Conservation (phyloP, 2,888 invertebrate species). For the Lasioglossum morio region DNA sequence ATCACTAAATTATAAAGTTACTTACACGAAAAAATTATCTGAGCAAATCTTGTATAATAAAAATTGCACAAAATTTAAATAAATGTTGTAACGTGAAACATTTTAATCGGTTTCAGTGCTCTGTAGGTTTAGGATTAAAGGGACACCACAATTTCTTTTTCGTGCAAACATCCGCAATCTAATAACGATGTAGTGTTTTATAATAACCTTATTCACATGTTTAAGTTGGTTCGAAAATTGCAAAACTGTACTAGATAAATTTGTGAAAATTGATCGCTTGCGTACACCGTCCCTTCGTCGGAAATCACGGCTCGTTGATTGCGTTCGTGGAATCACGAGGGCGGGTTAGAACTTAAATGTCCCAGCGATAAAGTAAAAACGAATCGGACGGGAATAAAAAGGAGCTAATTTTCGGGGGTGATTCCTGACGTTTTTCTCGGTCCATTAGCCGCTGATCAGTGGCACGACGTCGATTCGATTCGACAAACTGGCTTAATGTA, state of each 20-base stretch:
- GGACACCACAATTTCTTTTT: no score
- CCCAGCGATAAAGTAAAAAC: neutral
- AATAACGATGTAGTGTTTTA: no score
- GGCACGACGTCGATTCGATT: conserved; percentile 38
- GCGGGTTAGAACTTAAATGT: neutral
- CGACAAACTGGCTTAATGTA: conserved; percentile 57
- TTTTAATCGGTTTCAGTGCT: no score
- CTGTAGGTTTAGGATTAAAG: no score
- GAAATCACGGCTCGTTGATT: neutral
- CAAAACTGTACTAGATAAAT: neutral
- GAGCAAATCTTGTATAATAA: no score
- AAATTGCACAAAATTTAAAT: no score
- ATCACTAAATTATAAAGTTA: no score
- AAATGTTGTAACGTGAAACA: no score
- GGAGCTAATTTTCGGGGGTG: conserved; percentile 24
- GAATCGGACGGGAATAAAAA: neutral
- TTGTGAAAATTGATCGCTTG: no score
- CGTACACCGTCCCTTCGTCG: neutral
- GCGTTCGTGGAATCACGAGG: neutral
- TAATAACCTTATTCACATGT: no score
- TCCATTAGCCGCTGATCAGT: conserved; percentile 43
- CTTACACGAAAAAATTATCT: no score
- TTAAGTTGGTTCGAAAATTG: neutral
- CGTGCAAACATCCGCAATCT: no score
- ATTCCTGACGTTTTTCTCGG: conserved; percentile 44